Conservation (phyloP, 2,113 vertebrate genomes). For the Axis porcinus region DNA sequence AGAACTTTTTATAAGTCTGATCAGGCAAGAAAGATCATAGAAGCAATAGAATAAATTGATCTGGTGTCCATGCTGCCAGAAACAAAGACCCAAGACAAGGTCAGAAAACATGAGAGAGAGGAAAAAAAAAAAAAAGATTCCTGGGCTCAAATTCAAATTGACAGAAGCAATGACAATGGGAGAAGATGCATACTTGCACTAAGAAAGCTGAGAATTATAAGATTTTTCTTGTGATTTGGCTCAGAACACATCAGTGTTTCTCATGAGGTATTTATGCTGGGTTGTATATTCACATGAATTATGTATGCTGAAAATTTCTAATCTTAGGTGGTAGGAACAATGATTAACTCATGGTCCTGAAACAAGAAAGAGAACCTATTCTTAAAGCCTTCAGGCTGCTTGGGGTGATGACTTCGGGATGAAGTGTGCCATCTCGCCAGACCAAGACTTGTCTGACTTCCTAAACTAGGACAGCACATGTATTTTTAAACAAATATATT, state of each 20-base stretch:
- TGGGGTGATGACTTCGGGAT: neutral
- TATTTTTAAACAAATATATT: conserved; percentile 14
- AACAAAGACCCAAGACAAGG: neutral
- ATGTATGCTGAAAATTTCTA: neutral
- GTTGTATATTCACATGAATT: neutral
- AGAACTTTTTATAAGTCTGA: conserved; percentile 9
- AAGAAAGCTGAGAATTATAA: neutral
- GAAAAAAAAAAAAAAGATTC: neutral
- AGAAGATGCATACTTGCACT: neutral
- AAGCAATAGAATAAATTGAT: conserved; percentile 7
- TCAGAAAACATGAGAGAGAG: neutral
- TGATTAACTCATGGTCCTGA: neutral
- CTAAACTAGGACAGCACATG: neutral
- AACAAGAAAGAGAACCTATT: neutral
- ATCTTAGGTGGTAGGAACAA: neutral
- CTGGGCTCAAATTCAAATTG: neutral
- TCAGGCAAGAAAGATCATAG: neutral
- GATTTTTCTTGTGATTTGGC: neutral
- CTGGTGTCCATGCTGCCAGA: neutral
- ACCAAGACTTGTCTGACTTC: neutral
- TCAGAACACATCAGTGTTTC: neutral
- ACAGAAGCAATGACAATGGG: neutral
- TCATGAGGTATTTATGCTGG: neutral
- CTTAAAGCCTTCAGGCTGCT: neutral
- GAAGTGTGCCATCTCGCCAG: neutral